Conservation (phyloP, 2,888 invertebrate genomes). For the Nemoura dubitans region DNA sequence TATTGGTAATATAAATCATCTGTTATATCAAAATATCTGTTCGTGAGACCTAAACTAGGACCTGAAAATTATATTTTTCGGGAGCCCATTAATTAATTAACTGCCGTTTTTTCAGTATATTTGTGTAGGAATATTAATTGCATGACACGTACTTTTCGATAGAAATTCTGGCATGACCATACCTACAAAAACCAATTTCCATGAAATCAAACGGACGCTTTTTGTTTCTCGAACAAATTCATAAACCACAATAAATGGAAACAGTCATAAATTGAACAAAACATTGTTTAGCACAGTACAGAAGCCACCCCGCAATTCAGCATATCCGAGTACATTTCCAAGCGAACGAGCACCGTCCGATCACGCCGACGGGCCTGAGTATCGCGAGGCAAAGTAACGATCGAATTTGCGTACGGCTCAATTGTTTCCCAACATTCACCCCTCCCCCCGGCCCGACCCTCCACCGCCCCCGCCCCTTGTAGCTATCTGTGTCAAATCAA, state of each 20-base stretch:
- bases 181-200: not conserved
- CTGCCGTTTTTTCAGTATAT: no score
- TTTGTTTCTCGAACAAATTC: not conserved
- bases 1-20: no score
- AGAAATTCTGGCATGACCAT: no score
- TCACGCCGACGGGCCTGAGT: not conserved
- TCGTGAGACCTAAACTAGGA: no score
- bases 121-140: no score
- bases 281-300: not conserved
- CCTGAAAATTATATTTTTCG: no score
- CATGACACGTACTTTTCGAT: no score
- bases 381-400: not conserved
- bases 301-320: not conserved
- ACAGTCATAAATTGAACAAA: not conserved
- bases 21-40: no score
- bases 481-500: slow-evolving; percentile 7
- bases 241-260: no score
- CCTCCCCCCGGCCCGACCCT: not conserved
- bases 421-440: not conserved
- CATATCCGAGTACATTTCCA: not conserved
- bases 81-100: no score
- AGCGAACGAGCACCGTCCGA: not conserved
- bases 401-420: not conserved
- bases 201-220: not conserved
- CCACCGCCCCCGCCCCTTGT: not conserved